phyloP scores from a whole-genome alignment of 1,140 invertebrate species.

The Nomia melanderi region DNA sequence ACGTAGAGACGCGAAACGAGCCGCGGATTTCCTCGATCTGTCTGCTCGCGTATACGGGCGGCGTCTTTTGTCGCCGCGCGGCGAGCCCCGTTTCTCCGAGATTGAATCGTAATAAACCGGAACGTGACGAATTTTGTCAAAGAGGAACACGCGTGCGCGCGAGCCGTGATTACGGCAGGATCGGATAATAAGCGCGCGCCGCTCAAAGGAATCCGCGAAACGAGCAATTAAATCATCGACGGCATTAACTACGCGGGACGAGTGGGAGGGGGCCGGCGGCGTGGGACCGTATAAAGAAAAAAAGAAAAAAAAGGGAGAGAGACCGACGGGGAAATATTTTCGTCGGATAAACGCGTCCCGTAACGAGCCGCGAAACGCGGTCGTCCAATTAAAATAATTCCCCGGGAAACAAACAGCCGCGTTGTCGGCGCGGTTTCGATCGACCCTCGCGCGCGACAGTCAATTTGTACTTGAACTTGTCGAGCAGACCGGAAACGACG shows the following conservation, averaged over 20 bases:
- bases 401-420: constrained; percentile 1
- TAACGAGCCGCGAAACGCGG: neutral
- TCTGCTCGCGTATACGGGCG: constrained; percentile 6
- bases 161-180: neutral
- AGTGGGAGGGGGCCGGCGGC: neutral
- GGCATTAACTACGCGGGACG: neutral
- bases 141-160: constrained; percentile 6
- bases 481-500: neutral
- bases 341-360: neutral
- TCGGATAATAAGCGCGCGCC: neutral
- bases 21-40: constrained; percentile 30
- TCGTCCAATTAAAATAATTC: constrained; percentile 6
- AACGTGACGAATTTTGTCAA: constrained; percentile 50
- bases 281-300: too few species aligned
- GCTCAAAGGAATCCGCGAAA: constrained; percentile 13
- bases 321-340: neutral
- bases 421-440: neutral
- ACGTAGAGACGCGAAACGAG: constrained; percentile 40
- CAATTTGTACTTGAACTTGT: constrained; percentile 31
- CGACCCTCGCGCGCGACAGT: constrained; percentile 6
- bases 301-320: neutral
- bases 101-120: constrained; percentile 51
- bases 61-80: constrained; percentile 40
- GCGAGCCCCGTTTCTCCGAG: constrained; percentile 23
- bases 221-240: constrained; percentile 32